Conservation (phyloP, 2,113 vertebrate genomes). For the Xenopus laevis region DNA sequence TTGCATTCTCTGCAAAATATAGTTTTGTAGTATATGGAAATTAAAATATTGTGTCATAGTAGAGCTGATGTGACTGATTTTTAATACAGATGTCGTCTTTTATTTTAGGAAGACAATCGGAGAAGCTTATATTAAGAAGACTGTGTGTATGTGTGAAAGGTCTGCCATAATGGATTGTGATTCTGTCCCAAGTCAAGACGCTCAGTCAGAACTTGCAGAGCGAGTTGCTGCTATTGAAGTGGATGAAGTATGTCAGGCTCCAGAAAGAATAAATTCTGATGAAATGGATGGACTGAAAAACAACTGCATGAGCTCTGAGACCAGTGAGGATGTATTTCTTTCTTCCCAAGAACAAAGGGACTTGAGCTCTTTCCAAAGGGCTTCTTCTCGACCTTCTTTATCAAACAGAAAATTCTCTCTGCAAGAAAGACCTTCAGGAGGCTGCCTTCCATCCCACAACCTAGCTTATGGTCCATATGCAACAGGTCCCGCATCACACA, state of each 20-base stretch:
- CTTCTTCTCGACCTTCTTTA: conserved; percentile 66
- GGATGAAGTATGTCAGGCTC: conserved; percentile 54
- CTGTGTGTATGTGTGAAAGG: too few species aligned
- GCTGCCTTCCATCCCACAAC: conserved; percentile 59
- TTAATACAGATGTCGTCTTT: too few species aligned
- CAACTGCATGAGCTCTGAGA: conserved; percentile 60
- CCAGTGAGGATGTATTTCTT: conserved; percentile 50
- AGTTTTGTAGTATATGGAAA: too few species aligned
- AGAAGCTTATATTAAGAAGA: too few species aligned
- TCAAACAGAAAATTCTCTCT: conserved; percentile 87
- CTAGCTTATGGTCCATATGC: conserved; percentile 62
- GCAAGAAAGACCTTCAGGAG: conserved; percentile 79
- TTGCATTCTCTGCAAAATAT: too few species aligned
- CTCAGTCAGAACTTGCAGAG: conserved; percentile 67
- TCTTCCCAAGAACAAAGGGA: conserved; percentile 48
- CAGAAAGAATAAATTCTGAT: conserved; percentile 45
- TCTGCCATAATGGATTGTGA: conserved; percentile 31
- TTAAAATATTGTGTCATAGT: too few species aligned
- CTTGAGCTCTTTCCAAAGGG: conserved; percentile 55
- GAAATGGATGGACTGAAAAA: conserved; percentile 37
- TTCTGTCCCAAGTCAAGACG: conserved; percentile 53
- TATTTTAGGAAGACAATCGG: too few species aligned
- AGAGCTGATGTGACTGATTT: too few species aligned
- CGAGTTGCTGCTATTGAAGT: conserved; percentile 76
- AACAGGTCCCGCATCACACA: conserved; percentile 67